Percentiles rank a stretch among this genome's conserved stretches.
These are phyloP conservation scores for Lepetodrilus schrolli DNA, from an alignment of 2,888 invertebrate genomes.

Conservation along the genomic window DNA sequence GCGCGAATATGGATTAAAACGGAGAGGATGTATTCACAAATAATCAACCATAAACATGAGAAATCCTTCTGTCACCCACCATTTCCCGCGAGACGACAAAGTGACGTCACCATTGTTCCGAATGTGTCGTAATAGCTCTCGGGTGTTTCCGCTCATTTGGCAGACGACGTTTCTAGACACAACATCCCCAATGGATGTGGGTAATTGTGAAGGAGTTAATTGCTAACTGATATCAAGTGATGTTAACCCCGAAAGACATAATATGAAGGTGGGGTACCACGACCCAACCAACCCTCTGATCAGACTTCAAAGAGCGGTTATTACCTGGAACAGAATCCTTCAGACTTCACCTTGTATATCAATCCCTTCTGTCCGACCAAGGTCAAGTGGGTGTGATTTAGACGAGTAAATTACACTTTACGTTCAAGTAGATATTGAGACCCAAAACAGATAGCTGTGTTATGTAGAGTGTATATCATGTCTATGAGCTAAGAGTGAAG, in stretches of 20 bases:
- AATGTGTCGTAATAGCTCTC: background rate
- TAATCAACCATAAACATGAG: background rate
- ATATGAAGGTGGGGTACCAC: background rate
- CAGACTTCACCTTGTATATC: background rate
- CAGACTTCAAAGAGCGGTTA: slow-evolving; percentile 10
- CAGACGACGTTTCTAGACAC: background rate
- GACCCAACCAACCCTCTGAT: background rate
- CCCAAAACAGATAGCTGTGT: background rate
- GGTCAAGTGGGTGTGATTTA: background rate
- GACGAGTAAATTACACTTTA: slow-evolving; percentile 2
- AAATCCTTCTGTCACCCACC: background rate
- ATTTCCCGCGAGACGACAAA: background rate
- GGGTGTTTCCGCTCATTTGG: background rate
- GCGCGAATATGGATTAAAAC: background rate
- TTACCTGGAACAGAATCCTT: background rate
- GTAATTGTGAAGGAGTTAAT: background rate
- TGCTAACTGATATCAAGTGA: too few relatives aligned
- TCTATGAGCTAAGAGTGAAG: background rate
- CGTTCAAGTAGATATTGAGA: slow-evolving; percentile 1
- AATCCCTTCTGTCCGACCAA: background rate
- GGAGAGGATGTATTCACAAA: background rate
- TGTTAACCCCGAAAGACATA: too few relatives aligned
- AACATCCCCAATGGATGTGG: background rate
- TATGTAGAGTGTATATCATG: background rate
- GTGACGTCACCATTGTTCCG: background rate